Evolutionary conservation across 2,113 vertebrate species (phyloP).

Genomic region (Apodemus sylvaticus): DNA sequence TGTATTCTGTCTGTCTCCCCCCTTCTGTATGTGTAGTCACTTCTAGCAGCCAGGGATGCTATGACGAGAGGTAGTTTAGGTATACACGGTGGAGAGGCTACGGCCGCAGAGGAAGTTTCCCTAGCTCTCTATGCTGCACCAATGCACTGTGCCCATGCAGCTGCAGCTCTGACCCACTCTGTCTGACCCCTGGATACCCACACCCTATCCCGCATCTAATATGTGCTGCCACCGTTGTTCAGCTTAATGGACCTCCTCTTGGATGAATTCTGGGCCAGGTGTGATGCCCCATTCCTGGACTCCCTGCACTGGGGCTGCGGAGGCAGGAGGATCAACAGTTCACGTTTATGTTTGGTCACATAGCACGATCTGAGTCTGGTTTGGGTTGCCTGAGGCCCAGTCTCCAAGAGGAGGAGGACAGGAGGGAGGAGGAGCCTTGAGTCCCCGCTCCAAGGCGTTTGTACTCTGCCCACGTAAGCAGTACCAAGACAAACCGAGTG

Average conservation of each 20-base stretch:
- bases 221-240: not conserved
- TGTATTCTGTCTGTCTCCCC: no score
- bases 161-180: not conserved
- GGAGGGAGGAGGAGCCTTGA: not conserved
- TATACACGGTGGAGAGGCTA: not conserved
- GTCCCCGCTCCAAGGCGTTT: not conserved
- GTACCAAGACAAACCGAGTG: not conserved
- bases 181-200: not conserved
- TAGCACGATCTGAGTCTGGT: not conserved
- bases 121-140: not conserved
- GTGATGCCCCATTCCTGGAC: not conserved
- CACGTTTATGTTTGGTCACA: no score
- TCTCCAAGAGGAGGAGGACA: not conserved
- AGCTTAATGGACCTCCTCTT: not conserved
- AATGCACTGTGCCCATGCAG: accelerated
- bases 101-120: accelerated
- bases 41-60: not conserved
- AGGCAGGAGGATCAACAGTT: not conserved
- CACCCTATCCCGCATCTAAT: not conserved
- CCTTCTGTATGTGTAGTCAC: not conserved
- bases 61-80: not conserved
- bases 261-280: no score
- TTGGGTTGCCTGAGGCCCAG: not conserved
- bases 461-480: not conserved
- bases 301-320: not conserved